A percentile compares a stretch with the other conserved stretches of the same genome.
These are phyloP conservation scores for Eupithecia centaureata DNA, from an alignment of 2,888 invertebrate species.

Conservation along the genomic window DNA sequence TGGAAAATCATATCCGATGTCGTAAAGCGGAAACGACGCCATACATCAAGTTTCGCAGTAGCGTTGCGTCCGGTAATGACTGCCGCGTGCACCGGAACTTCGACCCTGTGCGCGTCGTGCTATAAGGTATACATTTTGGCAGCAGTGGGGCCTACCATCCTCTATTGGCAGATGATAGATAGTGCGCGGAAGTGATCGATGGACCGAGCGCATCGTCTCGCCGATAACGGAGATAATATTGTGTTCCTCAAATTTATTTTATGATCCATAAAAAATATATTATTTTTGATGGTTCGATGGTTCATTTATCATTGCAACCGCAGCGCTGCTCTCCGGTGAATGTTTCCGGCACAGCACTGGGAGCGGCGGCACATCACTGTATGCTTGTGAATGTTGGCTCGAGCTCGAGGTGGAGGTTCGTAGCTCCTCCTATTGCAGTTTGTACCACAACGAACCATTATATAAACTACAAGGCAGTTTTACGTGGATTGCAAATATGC, in stretches of 20 bases:
- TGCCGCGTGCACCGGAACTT: slow-evolving; percentile 13
- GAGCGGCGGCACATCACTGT: no score
- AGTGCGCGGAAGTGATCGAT: slow-evolving; percentile 28
- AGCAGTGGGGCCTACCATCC: slow-evolving; percentile 22
- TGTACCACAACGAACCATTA: no score
- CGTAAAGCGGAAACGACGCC: slow-evolving; percentile 21
- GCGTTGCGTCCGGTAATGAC: slow-evolving; percentile 27
- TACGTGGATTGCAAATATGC: no score
- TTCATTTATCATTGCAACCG: no score
- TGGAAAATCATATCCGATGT: slow-evolving; percentile 17
- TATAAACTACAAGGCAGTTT: no score
- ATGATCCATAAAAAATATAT: neutral
- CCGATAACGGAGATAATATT: neutral
- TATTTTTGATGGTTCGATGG: neutral
- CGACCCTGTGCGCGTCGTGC: slow-evolving; percentile 1
- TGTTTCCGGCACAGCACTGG: no score
- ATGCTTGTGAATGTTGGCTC: no score
- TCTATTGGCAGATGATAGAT: slow-evolving; percentile 34
- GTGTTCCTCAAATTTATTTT: neutral
- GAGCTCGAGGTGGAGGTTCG: no score
- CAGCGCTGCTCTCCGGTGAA: no score
- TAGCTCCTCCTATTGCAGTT: no score
- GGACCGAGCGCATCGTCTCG: slow-evolving; percentile 2
- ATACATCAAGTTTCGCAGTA: slow-evolving; percentile 26
- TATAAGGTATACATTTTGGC: slow-evolving; percentile 24